Conservation (phyloP, 2,113 vertebrate species). For the Petrocephalus microphthalmus region DNA sequence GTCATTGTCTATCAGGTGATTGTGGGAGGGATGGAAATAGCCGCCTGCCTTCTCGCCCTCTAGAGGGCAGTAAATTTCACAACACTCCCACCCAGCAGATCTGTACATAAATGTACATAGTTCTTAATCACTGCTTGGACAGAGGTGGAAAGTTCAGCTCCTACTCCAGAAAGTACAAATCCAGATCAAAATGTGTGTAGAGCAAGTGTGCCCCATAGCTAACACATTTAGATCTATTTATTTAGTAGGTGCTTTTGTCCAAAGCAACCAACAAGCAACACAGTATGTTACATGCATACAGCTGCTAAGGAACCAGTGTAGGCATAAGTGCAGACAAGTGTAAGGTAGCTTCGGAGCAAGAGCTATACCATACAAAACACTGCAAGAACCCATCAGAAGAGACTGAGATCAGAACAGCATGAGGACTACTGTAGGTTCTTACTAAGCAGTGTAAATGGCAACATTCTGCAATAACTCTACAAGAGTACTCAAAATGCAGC, state of each 20-base stretch:
- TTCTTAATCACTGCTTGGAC: too few relatives aligned
- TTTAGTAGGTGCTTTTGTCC: neutral
- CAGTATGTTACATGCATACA: neutral
- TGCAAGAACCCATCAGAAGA: neutral
- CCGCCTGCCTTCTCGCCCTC: neutral
- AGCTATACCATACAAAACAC: neutral
- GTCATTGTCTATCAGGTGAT: neutral
- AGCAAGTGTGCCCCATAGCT: neutral
- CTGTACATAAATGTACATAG: neutral
- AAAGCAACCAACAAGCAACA: neutral
- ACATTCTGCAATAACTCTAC: neutral
- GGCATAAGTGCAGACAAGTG: neutral
- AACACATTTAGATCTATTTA: neutral
- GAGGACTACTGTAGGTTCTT: neutral
- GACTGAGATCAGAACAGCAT: neutral
- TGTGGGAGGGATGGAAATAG: neutral
- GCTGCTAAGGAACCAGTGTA: neutral
- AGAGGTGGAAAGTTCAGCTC: too few relatives aligned
- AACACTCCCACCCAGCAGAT: neutral
- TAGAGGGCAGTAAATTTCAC: neutral
- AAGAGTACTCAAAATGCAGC: neutral
- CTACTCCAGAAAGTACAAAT: too few relatives aligned
- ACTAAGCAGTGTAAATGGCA: neutral
- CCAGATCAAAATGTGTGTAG: neutral
- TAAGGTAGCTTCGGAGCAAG: neutral